Evolutionary conservation across 1,140 invertebrate species (phyloP), one percentile per base, ranked within the genome.

Genomic region (Ctenoplectra terminalis): DNA sequence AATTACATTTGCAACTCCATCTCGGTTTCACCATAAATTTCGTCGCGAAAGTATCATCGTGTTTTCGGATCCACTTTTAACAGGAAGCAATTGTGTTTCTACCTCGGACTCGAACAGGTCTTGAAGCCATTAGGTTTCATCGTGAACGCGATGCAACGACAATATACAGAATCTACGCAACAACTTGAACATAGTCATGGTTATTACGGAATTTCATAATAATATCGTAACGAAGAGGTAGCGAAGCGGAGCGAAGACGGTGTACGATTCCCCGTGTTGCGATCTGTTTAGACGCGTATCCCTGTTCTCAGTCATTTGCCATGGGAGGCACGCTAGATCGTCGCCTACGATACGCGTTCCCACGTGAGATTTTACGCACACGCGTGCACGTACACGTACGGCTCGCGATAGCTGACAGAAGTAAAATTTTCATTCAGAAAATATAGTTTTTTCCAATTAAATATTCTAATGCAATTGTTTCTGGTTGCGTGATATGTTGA

Each of bases 331-430:
- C 60, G 82, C 83, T 64, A 79, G 64, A 82, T 72, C 48, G 63
- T 86, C 83, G 84, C 60, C 72, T 76, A 81, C 83, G 58, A 76
- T 64, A 64, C 78, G 72, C 78, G 83, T 85, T 85, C 84, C 78
- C 83, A 86, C 83, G 83, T 85, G 66, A 77, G 74, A 76, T 81
- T 69, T 54, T 20, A 63, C 69, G 46, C 58, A 73, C 82, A 84
- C 84, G 83, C 77, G n/a, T n/a, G n/a, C n/a, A n/a, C n/a, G n/a
- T n/a, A n/a, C n/a, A n/a, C n/a, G n/a, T n/a, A n/a, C n/a, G n/a
- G n/a, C n/a, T n/a, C n/a, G n/a, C n/a, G n/a, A n/a, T n/a, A n/a
- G n/a, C n/a, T n/a, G n/a, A n/a, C n/a, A n/a, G n/a, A n/a, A n/a
- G n/a, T n/a, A n/a, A n/a, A n/a, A n/a, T n/a, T n/a, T n/a, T n/a